These are phyloP conservation scores for Mirounga angustirostris DNA, from an alignment of 2,113 vertebrate species.

Conservation along the genomic window DNA sequence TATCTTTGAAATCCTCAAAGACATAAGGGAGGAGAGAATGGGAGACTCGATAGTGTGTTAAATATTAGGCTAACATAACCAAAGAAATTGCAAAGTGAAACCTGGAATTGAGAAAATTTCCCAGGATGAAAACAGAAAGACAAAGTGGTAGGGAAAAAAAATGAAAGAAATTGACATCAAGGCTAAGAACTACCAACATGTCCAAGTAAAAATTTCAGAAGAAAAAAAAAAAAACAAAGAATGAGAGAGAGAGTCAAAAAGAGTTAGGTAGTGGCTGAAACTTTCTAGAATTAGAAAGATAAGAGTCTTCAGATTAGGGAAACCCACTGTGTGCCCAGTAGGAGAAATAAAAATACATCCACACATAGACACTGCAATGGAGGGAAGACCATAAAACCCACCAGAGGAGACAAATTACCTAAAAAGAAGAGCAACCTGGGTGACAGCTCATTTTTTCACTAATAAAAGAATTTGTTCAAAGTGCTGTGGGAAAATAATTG, in stretches of 20 bases:
- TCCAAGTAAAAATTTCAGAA: neutral
- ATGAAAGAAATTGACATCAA: neutral
- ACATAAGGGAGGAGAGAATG: neutral
- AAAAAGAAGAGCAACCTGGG: neutral
- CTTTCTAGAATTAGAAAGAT: slow-evolving; percentile 3
- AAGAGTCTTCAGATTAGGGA: neutral
- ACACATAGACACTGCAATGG: neutral
- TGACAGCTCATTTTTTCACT: slow-evolving; percentile 53
- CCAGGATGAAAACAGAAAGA: neutral
- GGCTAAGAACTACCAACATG: neutral
- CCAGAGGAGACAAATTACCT: slow-evolving; percentile 22
- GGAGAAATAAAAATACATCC: slow-evolving; percentile 27
- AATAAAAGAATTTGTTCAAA: slow-evolving; percentile 58
- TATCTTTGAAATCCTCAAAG: slow-evolving; percentile 28
- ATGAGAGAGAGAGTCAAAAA: neutral
- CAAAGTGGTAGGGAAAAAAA: neutral
- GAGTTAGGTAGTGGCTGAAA: neutral
- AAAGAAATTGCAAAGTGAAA: slow-evolving; percentile 2
- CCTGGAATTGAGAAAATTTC: neutral
- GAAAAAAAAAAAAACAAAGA: neutral
- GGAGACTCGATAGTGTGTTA: neutral
- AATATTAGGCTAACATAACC: neutral
- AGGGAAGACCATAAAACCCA: neutral
- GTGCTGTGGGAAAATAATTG: slow-evolving; percentile 17
- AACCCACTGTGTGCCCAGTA: neutral